phyloP scores from a whole-genome alignment of 92 coral and sea anemone species.

The Scolanthus callimorphus region DNA sequence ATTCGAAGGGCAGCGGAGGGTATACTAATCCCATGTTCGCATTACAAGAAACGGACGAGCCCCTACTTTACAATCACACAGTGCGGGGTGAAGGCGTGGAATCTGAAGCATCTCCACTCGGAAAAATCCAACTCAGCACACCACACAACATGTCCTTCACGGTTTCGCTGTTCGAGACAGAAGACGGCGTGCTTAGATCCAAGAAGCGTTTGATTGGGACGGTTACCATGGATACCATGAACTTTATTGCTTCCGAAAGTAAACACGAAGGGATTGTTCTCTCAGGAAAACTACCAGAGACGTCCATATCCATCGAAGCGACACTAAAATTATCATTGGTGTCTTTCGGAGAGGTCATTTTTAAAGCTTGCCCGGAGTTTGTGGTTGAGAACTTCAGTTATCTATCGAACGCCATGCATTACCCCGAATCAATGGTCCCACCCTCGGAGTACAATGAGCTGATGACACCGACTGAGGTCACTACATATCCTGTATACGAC shows the following conservation, averaged over 20 bases:
- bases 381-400: constrained; percentile 11
- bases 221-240: constrained; percentile 7
- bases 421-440: constrained; percentile 10
- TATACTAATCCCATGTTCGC: background rate
- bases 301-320: constrained; percentile 1
- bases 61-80: constrained; percentile 1
- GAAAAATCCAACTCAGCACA: too few species aligned
- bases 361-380: constrained; percentile 14
- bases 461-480: constrained; percentile 13
- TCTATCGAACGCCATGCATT: constrained; percentile 3
- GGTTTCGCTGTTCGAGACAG: constrained; percentile 30
- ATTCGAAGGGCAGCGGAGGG: constrained; percentile 1
- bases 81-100: constrained; percentile 37
- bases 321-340: background rate
- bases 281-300: constrained; percentile 3
- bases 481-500: constrained; percentile 28
- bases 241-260: background rate
- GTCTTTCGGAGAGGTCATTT: constrained; percentile 7
- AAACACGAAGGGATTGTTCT: background rate
- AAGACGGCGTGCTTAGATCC: constrained; percentile 5
- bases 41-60: background rate
- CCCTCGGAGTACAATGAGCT: background rate
- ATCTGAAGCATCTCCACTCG: constrained; percentile 21
- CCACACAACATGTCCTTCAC: constrained; percentile 19
- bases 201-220: constrained; percentile 11